Conservation (phyloP, 2,797 vertebrate genomes). For the Poecilia gillii region DNA sequence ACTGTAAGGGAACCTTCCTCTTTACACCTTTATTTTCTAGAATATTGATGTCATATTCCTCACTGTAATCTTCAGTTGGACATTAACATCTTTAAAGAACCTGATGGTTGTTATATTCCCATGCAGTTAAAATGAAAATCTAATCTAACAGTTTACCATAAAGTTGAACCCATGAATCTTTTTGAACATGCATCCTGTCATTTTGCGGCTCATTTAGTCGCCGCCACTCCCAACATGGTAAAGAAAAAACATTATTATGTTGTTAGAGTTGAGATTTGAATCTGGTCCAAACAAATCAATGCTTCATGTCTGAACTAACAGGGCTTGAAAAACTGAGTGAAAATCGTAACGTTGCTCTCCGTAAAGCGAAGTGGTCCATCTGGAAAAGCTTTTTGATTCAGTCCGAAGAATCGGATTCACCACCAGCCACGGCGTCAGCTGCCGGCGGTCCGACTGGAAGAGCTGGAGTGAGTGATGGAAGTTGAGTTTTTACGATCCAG, state of each 20-base stretch:
- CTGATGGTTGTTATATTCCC: background rate
- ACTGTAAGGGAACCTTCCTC: background rate
- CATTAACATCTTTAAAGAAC: background rate
- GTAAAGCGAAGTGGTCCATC: constrained; percentile 9
- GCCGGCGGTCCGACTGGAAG: constrained; percentile 41
- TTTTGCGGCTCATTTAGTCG: background rate
- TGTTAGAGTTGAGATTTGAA: constrained; percentile 9
- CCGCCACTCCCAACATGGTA: background rate
- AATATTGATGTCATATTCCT: background rate
- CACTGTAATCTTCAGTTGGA: background rate
- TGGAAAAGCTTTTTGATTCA: constrained; percentile 58
- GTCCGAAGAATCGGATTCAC: constrained; percentile 28
- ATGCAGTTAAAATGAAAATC: background rate
- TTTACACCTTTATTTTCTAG: background rate
- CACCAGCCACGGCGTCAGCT: constrained; percentile 16
- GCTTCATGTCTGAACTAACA: constrained; percentile 7
- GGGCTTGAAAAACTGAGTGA: background rate
- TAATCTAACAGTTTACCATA: background rate
- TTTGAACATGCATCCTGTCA: background rate
- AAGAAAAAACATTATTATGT: background rate
- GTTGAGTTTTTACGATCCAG: constrained; percentile 33
- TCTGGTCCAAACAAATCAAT: constrained; percentile 24
- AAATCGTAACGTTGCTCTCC: constrained; percentile 7
- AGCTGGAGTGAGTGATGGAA: constrained; percentile 18
- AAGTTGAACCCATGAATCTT: background rate